Base-by-base conservation (phyloP, 2,113 vertebrate species). In the Tretioscincus oriximinensis region DNA sequence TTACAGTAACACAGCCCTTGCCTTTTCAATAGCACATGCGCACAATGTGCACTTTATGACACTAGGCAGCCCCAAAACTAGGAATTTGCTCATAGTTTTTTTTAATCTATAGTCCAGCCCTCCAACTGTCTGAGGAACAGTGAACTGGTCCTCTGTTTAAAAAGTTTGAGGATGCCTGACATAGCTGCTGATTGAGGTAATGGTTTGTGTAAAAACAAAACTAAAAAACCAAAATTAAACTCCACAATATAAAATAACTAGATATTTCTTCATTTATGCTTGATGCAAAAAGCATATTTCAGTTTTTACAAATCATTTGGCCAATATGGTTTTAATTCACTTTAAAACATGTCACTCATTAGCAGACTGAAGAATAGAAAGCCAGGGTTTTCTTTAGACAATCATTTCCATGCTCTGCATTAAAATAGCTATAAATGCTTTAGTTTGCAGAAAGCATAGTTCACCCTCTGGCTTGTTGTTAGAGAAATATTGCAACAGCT, bases 341-440 rank as follows among this genome's bases (percentile, higher is more conserved):
- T 81, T 87, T 28, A 81, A 73, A 51, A 80, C 0, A 0, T 54
- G 1, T 1, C 7, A 77, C 26, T 85, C 54, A 26, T 77, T 90
- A 81, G 83, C 67, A 82, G 71, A 66, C 26, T 72, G 75, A 31
- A 4, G 77, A 85, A 61, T 73, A 51, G 1, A 47, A 41, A 75
- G 51, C 5, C 16, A 67, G 18, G 1, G 8, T 66, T 88, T 85
- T 82, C 77, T 22, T 78, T 80, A 24, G 61, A 58, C 65, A 71
- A 29, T 54, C 24, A 22, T 69, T 20, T 67, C 28, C 78, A 29
- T 10, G 79, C 41, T 73, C 16, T 77, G 11, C 28, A 78, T 26
- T 74, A 75, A 86, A 73, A 83, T 41, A 85, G 22, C 18, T 3
- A 51, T 78, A 87, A 64, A 10, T 28, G 65, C 41, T 35, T 84